These are phyloP conservation scores for Morone saxatilis DNA, from an alignment of 2,113 vertebrate genomes.

Conservation along the genomic window DNA sequence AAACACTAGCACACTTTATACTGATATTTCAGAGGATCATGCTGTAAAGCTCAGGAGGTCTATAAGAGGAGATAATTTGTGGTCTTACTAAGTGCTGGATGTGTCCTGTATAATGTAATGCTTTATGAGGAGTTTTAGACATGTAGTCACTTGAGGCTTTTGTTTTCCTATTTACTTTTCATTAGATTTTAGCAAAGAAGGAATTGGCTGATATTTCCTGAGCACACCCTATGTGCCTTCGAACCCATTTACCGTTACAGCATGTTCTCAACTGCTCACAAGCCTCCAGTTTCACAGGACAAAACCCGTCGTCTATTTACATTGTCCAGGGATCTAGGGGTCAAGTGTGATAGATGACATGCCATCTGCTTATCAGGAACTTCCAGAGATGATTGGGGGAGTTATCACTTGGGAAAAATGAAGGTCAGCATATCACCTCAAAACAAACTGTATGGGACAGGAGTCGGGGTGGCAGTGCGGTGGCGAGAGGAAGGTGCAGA, in stretches of 20 bases:
- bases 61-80: slow-evolving; percentile 35
- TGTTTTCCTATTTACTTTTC: slow-evolving; percentile 20
- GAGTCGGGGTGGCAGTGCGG: slow-evolving; percentile 35
- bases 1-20: slow-evolving; percentile 23
- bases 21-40: slow-evolving; percentile 38
- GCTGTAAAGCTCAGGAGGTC: slow-evolving; percentile 13
- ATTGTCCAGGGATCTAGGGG: slow-evolving; percentile 69
- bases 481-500: slow-evolving; percentile 19
- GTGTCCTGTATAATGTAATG: slow-evolving; percentile 14
- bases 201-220: background rate
- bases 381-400: slow-evolving; percentile 73
- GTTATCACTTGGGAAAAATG: slow-evolving; percentile 69
- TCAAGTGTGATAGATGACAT: slow-evolving; percentile 82
- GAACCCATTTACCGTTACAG: slow-evolving; percentile 7
- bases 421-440: slow-evolving; percentile 79
- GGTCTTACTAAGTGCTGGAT: slow-evolving; percentile 15
- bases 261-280: slow-evolving; percentile 20
- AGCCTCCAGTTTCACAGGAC: slow-evolving; percentile 49
- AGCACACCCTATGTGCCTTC: background rate
- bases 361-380: slow-evolving; percentile 81
- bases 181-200: slow-evolving; percentile 5
- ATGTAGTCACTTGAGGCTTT: slow-evolving; percentile 20
- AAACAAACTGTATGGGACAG: slow-evolving; percentile 61
- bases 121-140: slow-evolving; percentile 12
- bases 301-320: slow-evolving; percentile 68